A percentile compares a stretch with the other conserved stretches of the same genome.
Evolutionary conservation across 1,140 invertebrate genomes (phyloP).

Genomic region (Thalassaphorura encarpata): DNA sequence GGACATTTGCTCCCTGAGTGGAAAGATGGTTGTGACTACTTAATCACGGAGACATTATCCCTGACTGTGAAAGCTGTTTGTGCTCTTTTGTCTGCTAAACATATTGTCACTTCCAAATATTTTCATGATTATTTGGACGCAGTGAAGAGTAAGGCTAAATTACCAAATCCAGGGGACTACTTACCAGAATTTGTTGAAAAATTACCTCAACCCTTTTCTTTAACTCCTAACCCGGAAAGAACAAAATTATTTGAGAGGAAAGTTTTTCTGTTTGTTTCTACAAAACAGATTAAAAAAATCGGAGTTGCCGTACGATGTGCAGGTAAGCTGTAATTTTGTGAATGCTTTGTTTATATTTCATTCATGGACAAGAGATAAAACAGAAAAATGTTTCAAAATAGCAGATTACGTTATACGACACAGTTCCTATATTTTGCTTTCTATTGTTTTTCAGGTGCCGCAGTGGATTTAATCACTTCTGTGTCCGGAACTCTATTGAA

Average conservation of each 20-base stretch:
- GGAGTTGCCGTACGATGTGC: constrained; percentile 3
- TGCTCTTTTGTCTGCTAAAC: constrained; percentile 50
- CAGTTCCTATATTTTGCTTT: too few species aligned
- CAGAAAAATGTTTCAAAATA: too few species aligned
- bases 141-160: constrained; percentile 36
- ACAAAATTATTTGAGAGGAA: constrained; percentile 47
- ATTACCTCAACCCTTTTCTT: constrained; percentile 43
- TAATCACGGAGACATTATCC: constrained; percentile 54
- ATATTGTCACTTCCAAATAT: constrained; percentile 52
- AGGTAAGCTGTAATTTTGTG: too few species aligned
- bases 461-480: too few species aligned
- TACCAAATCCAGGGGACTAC: constrained; percentile 46
- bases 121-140: constrained; percentile 46
- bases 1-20: constrained; percentile 40
- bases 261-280: constrained; percentile 50
- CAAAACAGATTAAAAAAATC: constrained; percentile 45
- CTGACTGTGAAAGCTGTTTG: constrained; percentile 49
- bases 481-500: too few species aligned
- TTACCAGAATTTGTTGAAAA: constrained; percentile 46
- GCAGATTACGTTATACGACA: too few species aligned
- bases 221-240: constrained; percentile 43
- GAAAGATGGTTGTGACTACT: constrained; percentile 44
- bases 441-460: too few species aligned
- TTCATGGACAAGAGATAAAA: too few species aligned
- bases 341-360: too few species aligned